Evolutionary conservation across 2,113 vertebrate species (phyloP).

Genomic region (Acanthisitta chloris): DNA sequence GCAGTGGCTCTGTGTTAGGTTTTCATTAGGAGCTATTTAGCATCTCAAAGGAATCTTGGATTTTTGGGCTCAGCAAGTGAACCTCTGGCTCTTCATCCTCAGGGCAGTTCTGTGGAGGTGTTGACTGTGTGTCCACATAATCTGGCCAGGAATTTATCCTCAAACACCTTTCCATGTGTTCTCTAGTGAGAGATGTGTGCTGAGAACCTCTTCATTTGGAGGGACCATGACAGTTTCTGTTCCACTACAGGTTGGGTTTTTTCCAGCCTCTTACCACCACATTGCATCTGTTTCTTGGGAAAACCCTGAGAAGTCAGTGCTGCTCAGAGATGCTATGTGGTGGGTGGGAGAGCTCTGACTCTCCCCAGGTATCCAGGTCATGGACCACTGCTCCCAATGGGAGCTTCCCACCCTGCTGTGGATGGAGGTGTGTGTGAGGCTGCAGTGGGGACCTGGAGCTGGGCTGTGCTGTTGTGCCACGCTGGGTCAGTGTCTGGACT

Average conservation of each 20-base stretch:
- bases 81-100: not conserved
- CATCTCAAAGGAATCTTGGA: not conserved
- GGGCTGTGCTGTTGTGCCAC: not conserved
- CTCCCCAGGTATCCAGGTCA: not conserved
- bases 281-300: not conserved
- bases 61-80: not conserved
- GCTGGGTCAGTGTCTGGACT: not conserved
- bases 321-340: not conserved
- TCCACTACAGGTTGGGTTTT: not conserved
- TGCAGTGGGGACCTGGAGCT: not conserved
- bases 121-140: not conserved
- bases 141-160: not conserved
- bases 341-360: not conserved
- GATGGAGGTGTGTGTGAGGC: fast-evolving
- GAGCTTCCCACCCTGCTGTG: not conserved
- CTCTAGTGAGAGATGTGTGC: not conserved
- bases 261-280: not conserved
- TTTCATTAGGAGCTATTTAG: not conserved
- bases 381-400: fast-evolving
- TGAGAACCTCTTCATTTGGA: not conserved
- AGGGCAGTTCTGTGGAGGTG: not conserved
- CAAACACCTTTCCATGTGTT: not conserved
- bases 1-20: not conserved
- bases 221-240: fast-evolving
- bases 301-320: not conserved